These are phyloP conservation scores for Strix uralensis DNA, from an alignment of 2,113 vertebrate species.

Conservation along the genomic window DNA sequence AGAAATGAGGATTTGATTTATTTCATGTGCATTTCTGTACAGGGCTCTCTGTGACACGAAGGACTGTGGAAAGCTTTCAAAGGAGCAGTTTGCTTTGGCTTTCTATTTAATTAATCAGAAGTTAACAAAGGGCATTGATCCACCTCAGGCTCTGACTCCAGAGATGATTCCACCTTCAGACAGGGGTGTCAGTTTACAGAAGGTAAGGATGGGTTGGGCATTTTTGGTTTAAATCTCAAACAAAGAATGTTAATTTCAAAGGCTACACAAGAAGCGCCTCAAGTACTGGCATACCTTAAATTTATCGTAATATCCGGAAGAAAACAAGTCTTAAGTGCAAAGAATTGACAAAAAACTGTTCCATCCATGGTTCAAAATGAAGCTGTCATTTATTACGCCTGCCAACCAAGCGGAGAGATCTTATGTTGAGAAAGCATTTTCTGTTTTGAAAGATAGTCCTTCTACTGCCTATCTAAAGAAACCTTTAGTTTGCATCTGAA, in stretches of 20 bases:
- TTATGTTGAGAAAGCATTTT: conserved; percentile 31
- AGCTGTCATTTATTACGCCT: conserved; percentile 4
- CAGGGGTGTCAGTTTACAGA: conserved; percentile 76
- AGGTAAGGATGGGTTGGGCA: conserved; percentile 73
- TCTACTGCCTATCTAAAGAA: neutral
- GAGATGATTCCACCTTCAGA: conserved; percentile 98
- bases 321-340: neutral
- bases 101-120: conserved; percentile 97
- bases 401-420: conserved; percentile 58
- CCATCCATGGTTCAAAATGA: conserved; percentile 5
- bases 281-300: neutral
- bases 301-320: neutral
- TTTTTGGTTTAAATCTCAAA: neutral
- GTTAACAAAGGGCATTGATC: conserved; percentile 89
- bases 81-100: conserved; percentile 96
- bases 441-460: neutral
- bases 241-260: neutral
- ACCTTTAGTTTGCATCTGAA: neutral
- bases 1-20: neutral
- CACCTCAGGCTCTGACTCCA: conserved; percentile 86
- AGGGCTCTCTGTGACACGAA: conserved; percentile 97
- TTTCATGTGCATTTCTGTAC: conserved; percentile 39
- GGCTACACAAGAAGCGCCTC: neutral
- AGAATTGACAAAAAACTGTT: neutral
- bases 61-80: conserved; percentile 91